Evolutionary conservation across 2,113 vertebrate species (phyloP), one percentile per base, ranked within the genome.

Genomic region (Macquaria australasica): DNA sequence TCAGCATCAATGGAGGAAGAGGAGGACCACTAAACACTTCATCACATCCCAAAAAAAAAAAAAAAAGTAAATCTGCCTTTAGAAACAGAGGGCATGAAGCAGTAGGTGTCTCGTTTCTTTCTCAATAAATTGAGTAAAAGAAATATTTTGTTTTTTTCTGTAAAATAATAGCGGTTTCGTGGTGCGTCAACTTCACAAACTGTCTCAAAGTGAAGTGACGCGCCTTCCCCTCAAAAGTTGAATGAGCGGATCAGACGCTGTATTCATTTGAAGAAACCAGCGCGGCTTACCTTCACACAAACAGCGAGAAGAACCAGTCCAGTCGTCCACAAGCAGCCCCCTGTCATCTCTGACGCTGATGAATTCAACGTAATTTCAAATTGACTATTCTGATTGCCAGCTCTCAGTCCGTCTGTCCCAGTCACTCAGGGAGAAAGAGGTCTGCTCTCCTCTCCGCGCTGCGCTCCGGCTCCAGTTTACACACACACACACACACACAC

Each of bases 211-310:
- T 20, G 64, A 0, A 64, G 67, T n/a, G 85, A 76, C 74, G 80
- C 80, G 34, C 79, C 9, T 41, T 58, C 53, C 31, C 50, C 39
- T 23, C n/a, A 25, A 14, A 6, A 8, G 51, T 45, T 71, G 0
- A 67, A 34, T 77, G 86, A 78, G 12, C 28, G 64, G 23, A 81
- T 28, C 51, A n/a, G 4, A 34, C 21, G n/a, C 23, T 15, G 72
- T 21, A 12, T 59, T n/a, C 1, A 76, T 31, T 0, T 15, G 39
- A 67, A 53, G 20, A 80, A 73, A 34, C 4, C 18, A 4, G 31
- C 3, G 56, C 23, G 1, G 58, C 93, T 83, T 93, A 96, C 95
- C 95, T 95, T 69, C 69, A 79, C 43, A 55, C 63, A 86, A 18
- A 60, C 78, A 51, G 87, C 85, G 4, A 95, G 66, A 23, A 95